Conservation (phyloP, 1,140 invertebrate species). For the Venturia canescens region DNA sequence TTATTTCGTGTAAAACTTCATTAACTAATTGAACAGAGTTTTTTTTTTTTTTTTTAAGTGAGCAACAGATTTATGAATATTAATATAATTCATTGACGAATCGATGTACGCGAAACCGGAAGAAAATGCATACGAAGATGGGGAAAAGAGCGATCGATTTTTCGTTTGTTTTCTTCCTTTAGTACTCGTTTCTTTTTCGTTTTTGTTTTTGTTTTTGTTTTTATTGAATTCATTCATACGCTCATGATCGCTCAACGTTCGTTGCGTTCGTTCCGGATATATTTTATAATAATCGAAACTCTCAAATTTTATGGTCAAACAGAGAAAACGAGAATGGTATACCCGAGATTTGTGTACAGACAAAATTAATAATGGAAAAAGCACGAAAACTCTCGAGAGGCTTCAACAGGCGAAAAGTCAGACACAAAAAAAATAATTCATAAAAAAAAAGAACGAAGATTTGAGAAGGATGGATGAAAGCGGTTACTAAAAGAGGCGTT, state of each 20-base stretch:
- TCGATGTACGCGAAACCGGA: neutral
- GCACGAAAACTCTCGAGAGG: neutral
- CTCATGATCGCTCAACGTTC: constrained; percentile 63
- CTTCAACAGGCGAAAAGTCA: too few relatives aligned
- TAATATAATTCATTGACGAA: too few relatives aligned
- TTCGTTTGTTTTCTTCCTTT: neutral
- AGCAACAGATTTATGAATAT: too few relatives aligned
- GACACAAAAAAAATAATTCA: constrained; percentile 24
- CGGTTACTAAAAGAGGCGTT: neutral
- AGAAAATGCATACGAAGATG: constrained; percentile 1
- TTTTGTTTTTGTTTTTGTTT: constrained; percentile 37
- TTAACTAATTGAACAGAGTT: too few relatives aligned
- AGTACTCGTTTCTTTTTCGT: constrained; percentile 9
- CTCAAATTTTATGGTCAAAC: constrained; percentile 8
- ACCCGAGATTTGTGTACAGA: constrained; percentile 24
- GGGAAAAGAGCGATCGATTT: constrained; percentile 12
- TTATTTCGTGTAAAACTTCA: too few relatives aligned
- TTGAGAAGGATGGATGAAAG: constrained; percentile 42
- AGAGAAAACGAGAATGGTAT: constrained; percentile 35
- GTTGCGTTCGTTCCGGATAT: constrained; percentile 25
- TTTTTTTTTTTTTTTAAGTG: too few relatives aligned
- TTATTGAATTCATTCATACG: constrained; percentile 41
- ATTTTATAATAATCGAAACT: constrained; percentile 18
- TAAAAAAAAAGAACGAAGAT: constrained; percentile 51
- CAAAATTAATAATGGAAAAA: neutral